Conservation (phyloP, 1,140 invertebrate species). For the Trichomalopsis sarcophagae region DNA sequence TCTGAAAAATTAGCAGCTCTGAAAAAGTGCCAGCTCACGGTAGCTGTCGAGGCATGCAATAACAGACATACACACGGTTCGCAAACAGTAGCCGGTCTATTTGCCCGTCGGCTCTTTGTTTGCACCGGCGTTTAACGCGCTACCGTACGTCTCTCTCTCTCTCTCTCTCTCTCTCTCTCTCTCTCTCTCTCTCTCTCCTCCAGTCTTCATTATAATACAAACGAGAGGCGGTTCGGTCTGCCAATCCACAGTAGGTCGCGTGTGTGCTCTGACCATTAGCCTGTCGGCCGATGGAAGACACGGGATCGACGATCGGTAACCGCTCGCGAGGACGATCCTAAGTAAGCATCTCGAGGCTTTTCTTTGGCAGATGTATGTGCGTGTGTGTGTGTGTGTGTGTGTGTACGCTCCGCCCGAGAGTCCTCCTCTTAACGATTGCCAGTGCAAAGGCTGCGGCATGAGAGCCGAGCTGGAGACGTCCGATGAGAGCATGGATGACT, state of each 20-base stretch:
- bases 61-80: background rate
- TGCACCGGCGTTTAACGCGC: conserved; percentile 36
- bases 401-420: conserved; percentile 1
- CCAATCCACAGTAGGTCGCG: background rate
- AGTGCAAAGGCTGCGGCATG: background rate
- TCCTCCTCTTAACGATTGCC: conserved; percentile 14
- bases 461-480: background rate
- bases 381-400: too few species aligned
- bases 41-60: background rate
- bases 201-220: background rate
- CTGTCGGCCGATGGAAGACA: background rate
- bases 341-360: conserved; percentile 22
- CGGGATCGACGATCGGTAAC: conserved; percentile 8
- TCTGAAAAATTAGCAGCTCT: conserved; percentile 44
- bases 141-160: background rate
- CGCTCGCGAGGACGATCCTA: conserved; percentile 23
- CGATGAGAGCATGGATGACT: background rate
- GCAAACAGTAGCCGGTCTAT: background rate
- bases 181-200: background rate
- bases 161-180: background rate
- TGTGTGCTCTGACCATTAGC: conserved; percentile 25
- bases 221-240: background rate
- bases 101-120: conserved; percentile 16
- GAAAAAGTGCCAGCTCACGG: conserved; percentile 27
- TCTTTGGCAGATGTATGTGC: background rate